Percentiles rank a stretch among this genome's conserved stretches.
phyloP scores from a whole-genome alignment of 2,888 invertebrate species.

The Hydrotaea diabolus region DNA sequence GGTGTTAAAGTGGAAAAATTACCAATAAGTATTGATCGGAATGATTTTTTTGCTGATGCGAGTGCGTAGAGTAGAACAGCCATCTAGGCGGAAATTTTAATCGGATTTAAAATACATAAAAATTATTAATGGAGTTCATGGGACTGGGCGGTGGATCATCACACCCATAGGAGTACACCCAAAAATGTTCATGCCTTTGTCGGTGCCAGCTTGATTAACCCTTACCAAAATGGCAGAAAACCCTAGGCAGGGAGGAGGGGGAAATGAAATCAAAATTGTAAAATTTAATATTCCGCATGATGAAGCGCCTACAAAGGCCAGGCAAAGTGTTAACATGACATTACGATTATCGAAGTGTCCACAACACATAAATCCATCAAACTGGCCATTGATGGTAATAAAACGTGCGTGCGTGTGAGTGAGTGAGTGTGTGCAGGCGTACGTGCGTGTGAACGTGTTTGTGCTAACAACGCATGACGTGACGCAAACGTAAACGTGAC shows the following conservation, averaged over 20 bases:
- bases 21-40: neutral
- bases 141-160: neutral
- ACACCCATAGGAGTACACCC: too few species aligned
- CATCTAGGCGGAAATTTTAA: constrained; percentile 51
- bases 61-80: constrained; percentile 13
- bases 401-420: constrained; percentile 32
- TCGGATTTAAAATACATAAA: constrained; percentile 40
- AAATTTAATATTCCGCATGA: constrained; percentile 17
- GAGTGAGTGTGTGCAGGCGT: constrained; percentile 18
- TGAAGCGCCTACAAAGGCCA: neutral
- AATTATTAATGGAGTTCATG: constrained; percentile 9
- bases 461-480: neutral
- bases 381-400: constrained; percentile 43
- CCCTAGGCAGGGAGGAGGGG: too few species aligned
- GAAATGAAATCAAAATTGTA: constrained; percentile 13
- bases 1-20: constrained; percentile 42
- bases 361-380: constrained; percentile 58
- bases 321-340: constrained; percentile 29
- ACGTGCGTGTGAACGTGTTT: constrained; percentile 4
- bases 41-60: neutral
- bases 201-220: too few species aligned
- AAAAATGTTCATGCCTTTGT: too few species aligned
- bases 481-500: constrained; percentile 12
- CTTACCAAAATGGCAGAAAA: neutral
- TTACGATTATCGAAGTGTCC: constrained; percentile 8